Evolutionary conservation across 1,140 invertebrate genomes (phyloP).

Genomic region (Heliconius congener): DNA sequence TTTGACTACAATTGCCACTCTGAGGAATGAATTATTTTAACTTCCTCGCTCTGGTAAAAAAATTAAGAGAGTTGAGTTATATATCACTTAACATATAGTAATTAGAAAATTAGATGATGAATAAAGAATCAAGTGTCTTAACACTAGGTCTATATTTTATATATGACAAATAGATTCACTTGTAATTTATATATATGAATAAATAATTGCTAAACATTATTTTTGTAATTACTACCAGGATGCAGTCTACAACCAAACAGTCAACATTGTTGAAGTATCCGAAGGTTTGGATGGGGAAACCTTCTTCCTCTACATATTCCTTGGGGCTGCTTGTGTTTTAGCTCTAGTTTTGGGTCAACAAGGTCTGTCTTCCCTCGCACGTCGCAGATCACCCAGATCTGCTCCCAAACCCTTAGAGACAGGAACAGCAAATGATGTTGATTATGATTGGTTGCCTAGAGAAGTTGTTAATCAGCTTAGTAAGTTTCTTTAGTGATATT

Average conservation of each 20-base stretch:
- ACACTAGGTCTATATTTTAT: too few relatives aligned
- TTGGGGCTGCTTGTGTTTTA: conserved; percentile 93
- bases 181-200: neutral
- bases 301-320: conserved; percentile 97
- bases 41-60: too few relatives aligned
- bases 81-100: too few relatives aligned
- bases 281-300: conserved; percentile 99
- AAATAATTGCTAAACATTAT: neutral
- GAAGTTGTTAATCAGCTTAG: conserved; percentile 91
- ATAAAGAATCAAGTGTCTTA: too few relatives aligned
- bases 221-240: conserved; percentile 83
- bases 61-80: too few relatives aligned
- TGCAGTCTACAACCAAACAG: conserved; percentile 99
- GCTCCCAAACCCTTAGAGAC: conserved; percentile 87
- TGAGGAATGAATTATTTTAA: too few relatives aligned
- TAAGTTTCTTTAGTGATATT: conserved; percentile 80
- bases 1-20: too few relatives aligned
- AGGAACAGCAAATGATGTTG: conserved; percentile 94
- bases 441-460: conserved; percentile 98
- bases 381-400: conserved; percentile 81
- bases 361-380: conserved; percentile 90
- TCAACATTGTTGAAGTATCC: conserved; percentile 97
- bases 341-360: conserved; percentile 95
- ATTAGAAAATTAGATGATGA: too few relatives aligned
- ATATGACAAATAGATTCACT: neutral